These are phyloP conservation scores for Myotis planiceps DNA, from an alignment of 2,797 vertebrate species.

Conservation along the genomic window DNA sequence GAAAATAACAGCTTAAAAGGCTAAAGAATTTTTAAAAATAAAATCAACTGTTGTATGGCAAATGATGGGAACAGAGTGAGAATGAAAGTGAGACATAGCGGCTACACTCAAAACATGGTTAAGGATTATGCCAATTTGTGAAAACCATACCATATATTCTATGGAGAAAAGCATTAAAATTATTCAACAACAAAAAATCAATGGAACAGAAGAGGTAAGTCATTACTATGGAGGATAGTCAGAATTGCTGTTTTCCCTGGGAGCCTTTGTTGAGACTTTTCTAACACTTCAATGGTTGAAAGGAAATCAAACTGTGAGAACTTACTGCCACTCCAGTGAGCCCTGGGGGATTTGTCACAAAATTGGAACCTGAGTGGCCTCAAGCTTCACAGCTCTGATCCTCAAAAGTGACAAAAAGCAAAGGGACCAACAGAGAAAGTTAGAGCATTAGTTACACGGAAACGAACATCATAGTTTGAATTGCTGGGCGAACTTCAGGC, in stretches of 20 bases:
- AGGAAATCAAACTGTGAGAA: slow-evolving; percentile 73
- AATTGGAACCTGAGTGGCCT: slow-evolving; percentile 72
- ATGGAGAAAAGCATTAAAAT: slow-evolving; percentile 48
- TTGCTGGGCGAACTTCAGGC: slow-evolving; percentile 35
- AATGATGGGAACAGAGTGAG: neutral
- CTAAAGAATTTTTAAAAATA: slow-evolving; percentile 27
- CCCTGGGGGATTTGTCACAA: slow-evolving; percentile 72
- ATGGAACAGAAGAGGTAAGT: slow-evolving; percentile 36
- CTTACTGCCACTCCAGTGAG: slow-evolving; percentile 77
- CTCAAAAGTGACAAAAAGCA: slow-evolving; percentile 68
- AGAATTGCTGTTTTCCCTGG: slow-evolving; percentile 25
- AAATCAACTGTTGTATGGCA: slow-evolving; percentile 7
- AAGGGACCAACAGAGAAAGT: slow-evolving; percentile 50
- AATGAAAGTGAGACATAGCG: neutral
- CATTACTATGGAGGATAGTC: neutral
- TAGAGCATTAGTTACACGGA: slow-evolving; percentile 47
- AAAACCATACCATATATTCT: neutral
- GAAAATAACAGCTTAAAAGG: slow-evolving; percentile 33
- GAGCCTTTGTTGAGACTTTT: slow-evolving; percentile 45
- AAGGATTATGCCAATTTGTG: neutral
- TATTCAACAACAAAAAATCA: slow-evolving; percentile 13
- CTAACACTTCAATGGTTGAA: slow-evolving; percentile 66
- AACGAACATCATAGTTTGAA: slow-evolving; percentile 53
- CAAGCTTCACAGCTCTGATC: slow-evolving; percentile 61
- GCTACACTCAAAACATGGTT: neutral